Evolutionary conservation across 1,140 invertebrate species (phyloP), one percentile per base, ranked within the genome.

Genomic region (Bilobella aurantiaca): DNA sequence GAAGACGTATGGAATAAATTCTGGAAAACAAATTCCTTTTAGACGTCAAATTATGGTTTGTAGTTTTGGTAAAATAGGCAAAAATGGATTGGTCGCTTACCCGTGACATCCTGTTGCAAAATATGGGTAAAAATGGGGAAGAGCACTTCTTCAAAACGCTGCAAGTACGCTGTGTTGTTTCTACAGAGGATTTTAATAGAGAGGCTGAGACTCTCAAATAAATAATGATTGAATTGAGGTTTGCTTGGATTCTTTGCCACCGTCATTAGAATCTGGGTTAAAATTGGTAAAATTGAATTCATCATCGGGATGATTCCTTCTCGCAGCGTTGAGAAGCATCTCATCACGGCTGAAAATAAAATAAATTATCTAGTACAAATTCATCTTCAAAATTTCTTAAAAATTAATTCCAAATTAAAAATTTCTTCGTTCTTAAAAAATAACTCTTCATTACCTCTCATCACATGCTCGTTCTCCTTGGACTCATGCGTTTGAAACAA

Each of bases 1-100:
- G 77, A 98, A 96, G 34, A 95, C 90, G 78, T 98, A 98, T 0
- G 95, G 95, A 77, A 96, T 87, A 81, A 98, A 98, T 80, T 98
- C 95, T 90, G 75, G 1, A 80, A 80, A 71, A 63, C 65, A 69
- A 60, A n/a, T n/a, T n/a, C n/a, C n/a, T n/a, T n/a, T n/a, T n/a
- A n/a, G n/a, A n/a, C n/a, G n/a, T n/a, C n/a, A 37, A 59, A 68
- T 60, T 46, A 58, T 27, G 21, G 23, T 28, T 31, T 37, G 14
- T 18, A 8, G 32, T 59, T 8, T 53, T 3, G 59, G 3, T 21
- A 62, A 1, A 62, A 37, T 3, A 37, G 18, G 57, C 14, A 30
- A 3, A 3, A n/a, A 14, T 16, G 32, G 62, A 63, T 58, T 21
- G 23, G 34, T 27, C 42, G 74, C 70, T 68, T 78, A 89, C 89